Conservation (phyloP, 2,888 invertebrate species). For the Melitaea athalia region DNA sequence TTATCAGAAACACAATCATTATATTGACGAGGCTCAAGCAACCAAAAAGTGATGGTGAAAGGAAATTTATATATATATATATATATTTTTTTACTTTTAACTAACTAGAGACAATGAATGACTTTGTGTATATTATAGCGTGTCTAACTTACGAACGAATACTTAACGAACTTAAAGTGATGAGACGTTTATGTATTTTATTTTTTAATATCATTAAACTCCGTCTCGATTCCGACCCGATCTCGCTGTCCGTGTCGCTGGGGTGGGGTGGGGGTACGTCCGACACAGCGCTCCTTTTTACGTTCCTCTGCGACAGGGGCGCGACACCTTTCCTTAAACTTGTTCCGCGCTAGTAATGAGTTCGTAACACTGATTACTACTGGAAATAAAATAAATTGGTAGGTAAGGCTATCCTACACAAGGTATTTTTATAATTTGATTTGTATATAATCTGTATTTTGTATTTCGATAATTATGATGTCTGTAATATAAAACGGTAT, state of each 20-base stretch:
- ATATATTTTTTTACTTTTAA: too few species aligned
- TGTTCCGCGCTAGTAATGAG: neutral
- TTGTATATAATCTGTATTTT: too few species aligned
- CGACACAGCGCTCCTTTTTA: constrained; percentile 80
- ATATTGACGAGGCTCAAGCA: too few species aligned
- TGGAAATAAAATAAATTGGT: neutral
- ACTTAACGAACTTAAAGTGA: neutral
- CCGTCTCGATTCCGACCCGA: constrained; percentile 53
- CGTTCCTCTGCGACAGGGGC: constrained; percentile 61
- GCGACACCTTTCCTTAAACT: constrained; percentile 55
- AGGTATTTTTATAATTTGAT: too few species aligned
- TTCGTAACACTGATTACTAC: neutral
- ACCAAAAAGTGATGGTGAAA: too few species aligned
- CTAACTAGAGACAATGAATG: too few species aligned
- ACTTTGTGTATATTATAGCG: too few species aligned
- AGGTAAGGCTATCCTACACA: neutral
- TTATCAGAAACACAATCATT: too few species aligned
- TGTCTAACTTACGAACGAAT: too few species aligned
- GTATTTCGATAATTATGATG: too few species aligned
- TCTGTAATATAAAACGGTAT: too few species aligned
- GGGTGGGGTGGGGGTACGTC: constrained; percentile 59
- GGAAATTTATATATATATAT: too few species aligned
- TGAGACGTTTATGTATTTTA: neutral
- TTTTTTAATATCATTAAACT: neutral
- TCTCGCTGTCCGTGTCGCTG: constrained; percentile 66